phyloP scores from a whole-genome alignment of 2,113 vertebrate species.

The Piprites chloris region DNA sequence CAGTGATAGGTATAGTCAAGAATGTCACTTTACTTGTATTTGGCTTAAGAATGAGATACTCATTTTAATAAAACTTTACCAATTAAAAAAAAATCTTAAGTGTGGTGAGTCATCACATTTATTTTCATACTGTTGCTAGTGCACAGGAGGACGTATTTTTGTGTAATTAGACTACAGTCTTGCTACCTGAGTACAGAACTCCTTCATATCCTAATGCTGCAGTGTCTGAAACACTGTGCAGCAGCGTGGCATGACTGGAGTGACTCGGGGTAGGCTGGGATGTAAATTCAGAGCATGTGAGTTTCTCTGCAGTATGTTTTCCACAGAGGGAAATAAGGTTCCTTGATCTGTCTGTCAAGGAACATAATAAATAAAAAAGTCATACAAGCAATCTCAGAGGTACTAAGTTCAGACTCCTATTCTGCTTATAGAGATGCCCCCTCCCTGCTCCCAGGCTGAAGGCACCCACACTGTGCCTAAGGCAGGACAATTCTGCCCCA shows the following conservation, averaged over 20 bases:
- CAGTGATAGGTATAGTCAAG: neutral
- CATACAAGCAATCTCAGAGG: neutral
- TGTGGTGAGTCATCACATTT: neutral
- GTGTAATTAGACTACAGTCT: neutral
- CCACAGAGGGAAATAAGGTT: no score
- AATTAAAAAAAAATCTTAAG: neutral
- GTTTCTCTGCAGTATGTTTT: neutral
- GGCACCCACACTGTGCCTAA: neutral
- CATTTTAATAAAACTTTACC: neutral
- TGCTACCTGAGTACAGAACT: neutral
- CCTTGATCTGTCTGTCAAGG: neutral
- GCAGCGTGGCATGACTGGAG: neutral
- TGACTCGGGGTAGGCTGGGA: neutral
- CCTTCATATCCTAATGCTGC: neutral
- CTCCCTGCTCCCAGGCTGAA: neutral
- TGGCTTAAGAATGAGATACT: neutral
- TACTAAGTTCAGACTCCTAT: neutral
- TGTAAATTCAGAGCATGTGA: neutral
- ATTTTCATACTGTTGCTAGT: neutral
- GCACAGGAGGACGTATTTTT: neutral
- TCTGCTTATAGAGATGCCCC: neutral
- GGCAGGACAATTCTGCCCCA: neutral
- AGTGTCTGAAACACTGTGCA: neutral
- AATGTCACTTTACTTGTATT: neutral
- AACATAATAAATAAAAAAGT: neutral